Percentiles rank a stretch among this genome's conserved stretches.
Conservation (phyloP, 1,140 invertebrate genomes). For the Drosophila repleta region DNA sequence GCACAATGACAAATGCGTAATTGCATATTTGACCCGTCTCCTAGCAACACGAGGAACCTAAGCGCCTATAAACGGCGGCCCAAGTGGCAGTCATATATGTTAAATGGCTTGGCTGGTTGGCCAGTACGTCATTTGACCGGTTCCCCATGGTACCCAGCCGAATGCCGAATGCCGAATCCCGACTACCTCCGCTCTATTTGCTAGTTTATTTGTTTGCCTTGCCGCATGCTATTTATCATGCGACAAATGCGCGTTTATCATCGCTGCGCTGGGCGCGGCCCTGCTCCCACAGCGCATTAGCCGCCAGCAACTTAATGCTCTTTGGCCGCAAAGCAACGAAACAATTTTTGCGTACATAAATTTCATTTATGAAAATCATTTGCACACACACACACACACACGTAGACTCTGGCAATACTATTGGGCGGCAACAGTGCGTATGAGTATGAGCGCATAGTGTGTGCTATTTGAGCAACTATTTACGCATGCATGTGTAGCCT, state of each 20-base stretch:
- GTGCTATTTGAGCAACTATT: conserved; percentile 42
- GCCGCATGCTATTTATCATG: conserved; percentile 75
- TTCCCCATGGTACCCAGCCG: conserved; percentile 46
- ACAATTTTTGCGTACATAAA: conserved; percentile 72
- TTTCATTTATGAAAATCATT: conserved; percentile 80
- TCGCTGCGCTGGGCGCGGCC: conserved; percentile 47
- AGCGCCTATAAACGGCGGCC: not conserved
- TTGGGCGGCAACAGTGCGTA: conserved; percentile 61
- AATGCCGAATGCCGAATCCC: conserved; percentile 35
- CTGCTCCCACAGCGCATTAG: conserved; percentile 50
- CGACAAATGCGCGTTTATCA: conserved; percentile 78
- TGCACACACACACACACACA: conserved; percentile 38
- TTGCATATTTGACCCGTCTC: conserved; percentile 67
- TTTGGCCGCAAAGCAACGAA: conserved; percentile 54
- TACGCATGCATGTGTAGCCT: conserved; percentile 34
- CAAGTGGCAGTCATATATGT: conserved; percentile 17
- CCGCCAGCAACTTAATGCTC: conserved; percentile 57
- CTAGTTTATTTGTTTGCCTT: conserved; percentile 50
- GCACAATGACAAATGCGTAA: conserved; percentile 63
- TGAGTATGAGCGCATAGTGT: conserved; percentile 35
- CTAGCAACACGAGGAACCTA: conserved; percentile 25
- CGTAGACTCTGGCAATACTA: conserved; percentile 48
- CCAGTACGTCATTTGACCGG: conserved; percentile 35
- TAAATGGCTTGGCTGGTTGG: conserved; percentile 5
- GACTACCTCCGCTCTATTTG: conserved; percentile 47